These are phyloP conservation scores for Sylvilagus floridanus DNA, from an alignment of 2,797 vertebrate genomes.

Conservation along the genomic window DNA sequence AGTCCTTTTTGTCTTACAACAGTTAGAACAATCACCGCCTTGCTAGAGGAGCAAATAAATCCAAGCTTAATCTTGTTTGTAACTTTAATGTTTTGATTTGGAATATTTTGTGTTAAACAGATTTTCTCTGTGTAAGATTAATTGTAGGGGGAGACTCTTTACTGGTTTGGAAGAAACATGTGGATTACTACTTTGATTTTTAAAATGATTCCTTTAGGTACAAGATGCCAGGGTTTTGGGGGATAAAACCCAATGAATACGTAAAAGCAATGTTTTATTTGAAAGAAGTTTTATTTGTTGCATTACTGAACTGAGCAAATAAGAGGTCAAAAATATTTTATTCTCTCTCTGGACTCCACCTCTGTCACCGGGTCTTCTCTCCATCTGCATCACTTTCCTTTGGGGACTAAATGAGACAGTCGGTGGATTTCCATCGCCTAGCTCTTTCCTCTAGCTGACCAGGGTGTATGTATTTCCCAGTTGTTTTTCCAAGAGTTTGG, in stretches of 20 bases:
- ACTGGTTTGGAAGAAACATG: constrained; percentile 47
- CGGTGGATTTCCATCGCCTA: constrained; percentile 31
- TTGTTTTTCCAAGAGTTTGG: constrained; percentile 61
- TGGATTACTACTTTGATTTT: constrained; percentile 50
- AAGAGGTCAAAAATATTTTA: neutral
- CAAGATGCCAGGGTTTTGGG: constrained; percentile 17
- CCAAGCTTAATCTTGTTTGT: constrained; percentile 92
- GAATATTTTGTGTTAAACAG: constrained; percentile 79
- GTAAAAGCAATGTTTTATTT: constrained; percentile 38
- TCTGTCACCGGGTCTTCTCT: neutral
- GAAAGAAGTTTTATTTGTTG: constrained; percentile 54
- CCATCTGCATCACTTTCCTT: constrained; percentile 9
- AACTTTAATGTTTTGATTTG: constrained; percentile 90
- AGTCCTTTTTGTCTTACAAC: constrained; percentile 93
- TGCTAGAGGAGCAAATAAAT: constrained; percentile 90
- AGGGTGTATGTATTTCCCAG: constrained; percentile 45
- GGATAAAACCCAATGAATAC: constrained; percentile 30
- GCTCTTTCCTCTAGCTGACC: neutral
- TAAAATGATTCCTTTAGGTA: constrained; percentile 34
- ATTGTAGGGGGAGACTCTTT: too few species aligned
- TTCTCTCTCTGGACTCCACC: neutral
- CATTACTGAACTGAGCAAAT: constrained; percentile 49
- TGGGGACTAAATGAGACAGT: constrained; percentile 9
- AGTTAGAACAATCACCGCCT: constrained; percentile 91
- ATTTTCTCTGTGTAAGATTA: constrained; percentile 1